Base-by-base conservation (phyloP, 2,113 vertebrate genomes). In the Nibea albiflora region DNA sequence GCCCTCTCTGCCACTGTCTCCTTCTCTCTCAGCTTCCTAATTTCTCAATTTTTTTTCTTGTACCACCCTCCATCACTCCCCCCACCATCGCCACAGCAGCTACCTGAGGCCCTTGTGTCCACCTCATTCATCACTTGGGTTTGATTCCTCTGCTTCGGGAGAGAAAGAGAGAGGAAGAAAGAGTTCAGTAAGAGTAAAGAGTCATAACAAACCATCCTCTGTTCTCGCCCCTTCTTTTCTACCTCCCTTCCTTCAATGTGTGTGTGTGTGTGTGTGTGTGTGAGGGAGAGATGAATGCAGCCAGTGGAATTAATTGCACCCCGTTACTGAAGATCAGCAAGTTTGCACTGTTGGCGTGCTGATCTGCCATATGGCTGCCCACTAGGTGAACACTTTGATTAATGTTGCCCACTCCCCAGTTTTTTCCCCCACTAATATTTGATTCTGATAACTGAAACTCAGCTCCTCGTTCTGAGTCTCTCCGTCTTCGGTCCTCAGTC, bases 301-400 rank as follows among this genome's bases (percentile, higher is more conserved):
- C 96, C 94, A 96, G 96, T 95, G 96, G 98, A 99, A 99, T 99
- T 99, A 99, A 99, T 99, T 98, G 98, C 97, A 97, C 96, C 96
- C 97, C 95, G 97, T 99, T 98, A 99, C 98, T 96, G 97, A 95
- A 96, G 97, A 99, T 99, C 98, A 99, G 98, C 98, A 99, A 98
- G 97, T 99, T 98, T 99, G 97, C 96, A 95, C 96, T 96, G 96
- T 97, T 96, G 97, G 96, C 97, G 96, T 98, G 97, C 98, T 99
- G 98, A 96, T 98, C 94, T 95, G 95, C 98, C 98, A 99, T 99
- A 99, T 99, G 98, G 98, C 95, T 98, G 97, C 97, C 97, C 98
- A 99, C 97, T 99, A 98, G 98, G 98, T 98, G 97, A 98, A 99
- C 98, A 97, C 97, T 98, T 98, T 99, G 98, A 99, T 99, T 99